These are phyloP conservation scores for Caerostris darwini DNA, from an alignment of 1,140 invertebrate species.

Conservation along the genomic window DNA sequence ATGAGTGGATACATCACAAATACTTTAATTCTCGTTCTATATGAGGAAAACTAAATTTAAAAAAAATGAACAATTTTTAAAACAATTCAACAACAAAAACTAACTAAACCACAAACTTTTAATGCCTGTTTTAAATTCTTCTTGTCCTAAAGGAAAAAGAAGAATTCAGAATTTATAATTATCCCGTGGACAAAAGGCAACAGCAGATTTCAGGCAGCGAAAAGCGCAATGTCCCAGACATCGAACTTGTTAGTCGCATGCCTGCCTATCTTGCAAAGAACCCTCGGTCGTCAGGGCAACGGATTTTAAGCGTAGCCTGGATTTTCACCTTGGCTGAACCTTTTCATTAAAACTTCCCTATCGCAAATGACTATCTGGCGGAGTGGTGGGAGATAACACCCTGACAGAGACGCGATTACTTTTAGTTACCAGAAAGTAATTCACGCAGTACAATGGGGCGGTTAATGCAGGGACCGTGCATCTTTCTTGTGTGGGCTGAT, in stretches of 20 bases:
- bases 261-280: constrained; percentile 34
- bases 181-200: too few species aligned
- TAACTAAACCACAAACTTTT: background rate
- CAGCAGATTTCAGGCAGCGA: background rate
- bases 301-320: constrained; percentile 41
- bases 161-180: constrained; percentile 23
- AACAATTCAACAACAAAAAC: too few species aligned
- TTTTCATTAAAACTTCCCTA: constrained; percentile 51
- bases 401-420: background rate
- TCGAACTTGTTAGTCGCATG: constrained; percentile 35
- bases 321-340: constrained; percentile 47
- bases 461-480: background rate
- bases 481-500: background rate
- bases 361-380: constrained; percentile 50
- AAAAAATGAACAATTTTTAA: too few species aligned
- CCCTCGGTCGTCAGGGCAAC: background rate
- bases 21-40: too few species aligned
- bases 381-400: constrained; percentile 16
- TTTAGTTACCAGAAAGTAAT: constrained; percentile 14
- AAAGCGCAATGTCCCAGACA: background rate
- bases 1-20: too few species aligned
- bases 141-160: background rate
- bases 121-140: background rate
- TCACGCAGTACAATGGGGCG: background rate
- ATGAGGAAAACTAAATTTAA: too few species aligned